Evolutionary conservation across 2,888 invertebrate genomes (phyloP).

Genomic region (Cerastis leucographa): DNA sequence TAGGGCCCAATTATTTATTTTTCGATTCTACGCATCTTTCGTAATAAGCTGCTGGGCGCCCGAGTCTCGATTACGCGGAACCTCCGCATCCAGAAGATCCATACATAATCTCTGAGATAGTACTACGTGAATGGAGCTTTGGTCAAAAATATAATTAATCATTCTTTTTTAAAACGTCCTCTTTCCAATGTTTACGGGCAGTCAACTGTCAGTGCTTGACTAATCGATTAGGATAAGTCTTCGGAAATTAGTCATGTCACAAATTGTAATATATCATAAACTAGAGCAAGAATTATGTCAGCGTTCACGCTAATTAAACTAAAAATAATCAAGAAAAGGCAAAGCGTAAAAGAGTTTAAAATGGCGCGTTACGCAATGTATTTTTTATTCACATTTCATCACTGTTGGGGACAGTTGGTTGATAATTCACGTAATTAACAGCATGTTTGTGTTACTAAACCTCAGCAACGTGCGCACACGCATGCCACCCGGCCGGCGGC

Average conservation of each 20-base stretch:
- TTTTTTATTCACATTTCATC: constrained; percentile 86
- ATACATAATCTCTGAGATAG: constrained; percentile 40
- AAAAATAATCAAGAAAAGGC: constrained; percentile 56
- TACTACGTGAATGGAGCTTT: constrained; percentile 33
- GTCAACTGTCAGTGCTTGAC: constrained; percentile 1
- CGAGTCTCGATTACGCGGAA: constrained; percentile 53
- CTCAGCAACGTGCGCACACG: constrained; percentile 71
- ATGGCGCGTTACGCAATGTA: constrained; percentile 78
- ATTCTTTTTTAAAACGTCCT: background rate
- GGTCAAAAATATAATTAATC: background rate
- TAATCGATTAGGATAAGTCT: constrained; percentile 27
- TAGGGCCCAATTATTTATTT: constrained; percentile 76
- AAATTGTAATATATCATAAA: constrained; percentile 33
- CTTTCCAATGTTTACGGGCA: constrained; percentile 13
- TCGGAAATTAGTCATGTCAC: constrained; percentile 10
- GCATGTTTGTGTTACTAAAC: constrained; percentile 78
- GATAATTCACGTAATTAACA: constrained; percentile 85
- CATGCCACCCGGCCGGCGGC: constrained; percentile 61
- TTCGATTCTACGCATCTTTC: constrained; percentile 65
- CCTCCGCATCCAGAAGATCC: constrained; percentile 36
- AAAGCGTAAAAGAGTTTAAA: constrained; percentile 67
- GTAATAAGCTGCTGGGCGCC: constrained; percentile 58
- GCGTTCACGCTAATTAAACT: constrained; percentile 43
- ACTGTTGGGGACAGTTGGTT: constrained; percentile 80
- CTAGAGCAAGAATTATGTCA: constrained; percentile 29